A percentile compares a stretch with the other conserved stretches of the same genome.
phyloP scores from a whole-genome alignment of 1,140 invertebrate genomes.

The Ceratina calcarata region DNA sequence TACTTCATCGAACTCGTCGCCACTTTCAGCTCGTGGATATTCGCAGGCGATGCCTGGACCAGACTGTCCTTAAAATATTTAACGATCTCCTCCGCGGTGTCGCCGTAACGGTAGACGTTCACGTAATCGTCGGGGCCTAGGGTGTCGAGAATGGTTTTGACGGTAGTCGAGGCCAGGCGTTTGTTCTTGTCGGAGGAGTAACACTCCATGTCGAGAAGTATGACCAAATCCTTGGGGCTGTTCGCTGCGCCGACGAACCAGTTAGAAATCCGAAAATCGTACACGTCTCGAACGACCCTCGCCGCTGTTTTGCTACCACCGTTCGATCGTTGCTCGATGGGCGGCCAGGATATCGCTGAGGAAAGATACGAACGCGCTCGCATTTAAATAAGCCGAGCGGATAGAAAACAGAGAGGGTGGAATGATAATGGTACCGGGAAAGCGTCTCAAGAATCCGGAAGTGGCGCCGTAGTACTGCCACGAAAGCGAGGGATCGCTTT shows the following conservation, averaged over 20 bases:
- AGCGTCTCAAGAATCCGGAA: constrained; percentile 94
- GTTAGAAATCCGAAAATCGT: constrained; percentile 92
- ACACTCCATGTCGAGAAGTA: constrained; percentile 94
- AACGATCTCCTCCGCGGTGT: constrained; percentile 87
- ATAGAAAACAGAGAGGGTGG: too few relatives aligned
- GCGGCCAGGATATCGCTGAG: constrained; percentile 87
- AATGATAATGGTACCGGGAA: constrained; percentile 86
- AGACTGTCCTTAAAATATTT: constrained; percentile 93
- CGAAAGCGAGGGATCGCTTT: constrained; percentile 93
- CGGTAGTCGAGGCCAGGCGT: constrained; percentile 92
- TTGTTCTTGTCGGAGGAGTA: constrained; percentile 93
- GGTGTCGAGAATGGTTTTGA: constrained; percentile 94
- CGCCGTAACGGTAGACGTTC: constrained; percentile 93
- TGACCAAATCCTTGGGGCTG: constrained; percentile 96
- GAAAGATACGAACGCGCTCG: not conserved
- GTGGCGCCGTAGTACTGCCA: constrained; percentile 99
- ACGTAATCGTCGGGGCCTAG: constrained; percentile 98
- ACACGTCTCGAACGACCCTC: constrained; percentile 85
- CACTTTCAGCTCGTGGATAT: constrained; percentile 90
- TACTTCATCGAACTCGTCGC: constrained; percentile 85
- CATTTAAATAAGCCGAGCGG: too few relatives aligned
- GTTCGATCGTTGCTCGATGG: constrained; percentile 79
- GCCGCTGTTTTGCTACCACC: constrained; percentile 69
- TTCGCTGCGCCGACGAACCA: constrained; percentile 98
- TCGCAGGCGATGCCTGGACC: constrained; percentile 93